Base-by-base conservation (phyloP, 2,113 vertebrate species). In the Gasterosteus nipponicus region DNA sequence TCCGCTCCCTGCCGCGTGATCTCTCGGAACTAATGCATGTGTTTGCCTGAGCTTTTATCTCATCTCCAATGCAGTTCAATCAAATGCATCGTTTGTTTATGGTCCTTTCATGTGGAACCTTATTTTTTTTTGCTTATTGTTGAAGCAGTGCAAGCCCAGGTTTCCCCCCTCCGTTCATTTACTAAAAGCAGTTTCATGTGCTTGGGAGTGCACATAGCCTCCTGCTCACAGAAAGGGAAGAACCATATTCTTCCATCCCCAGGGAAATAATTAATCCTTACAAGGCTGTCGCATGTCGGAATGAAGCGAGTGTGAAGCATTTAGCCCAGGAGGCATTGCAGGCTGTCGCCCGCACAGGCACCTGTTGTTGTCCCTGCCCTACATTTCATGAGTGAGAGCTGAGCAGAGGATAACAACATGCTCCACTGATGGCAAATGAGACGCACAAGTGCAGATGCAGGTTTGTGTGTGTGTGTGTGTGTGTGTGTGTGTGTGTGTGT, bases 251-350 rank as follows among this genome's bases (percentile, higher is more conserved):
- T 82, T 87, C 85, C 80, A 85, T 91, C 91, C 92, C 89, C 91
- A 62, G 81, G 92, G 92, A 91, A 93, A 94, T 94, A 93, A 93
- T 94, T 93, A 93, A 94, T 93, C 92, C 91, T 92, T 93, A 92
- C 91, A 92, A 93, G 90, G 92, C 91, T 94, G 92, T 93, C 92
- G 89, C 90, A 92, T 94, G 93, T 94, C 86, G 91, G 91, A 90
- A 92, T 91, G 91, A 92, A 91, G 92, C 89, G 83, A 93, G 92
- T 93, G 91, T 92, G 92, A 94, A 93, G 92, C 92, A 91, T 94
- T 93, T 91, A 92, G 91, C 94, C 93, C 92, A 93, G 92, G 92
- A 94, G 93, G 92, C 93, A 89, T 86, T 84, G 91, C 92, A 93
- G 91, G 90, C 92, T 93, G 92, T 93, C 91, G 89, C 89, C 92